Evolutionary conservation across 2,113 vertebrate genomes (phyloP), one percentile per base, ranked within the genome.

Genomic region (Podarcis muralis): DNA sequence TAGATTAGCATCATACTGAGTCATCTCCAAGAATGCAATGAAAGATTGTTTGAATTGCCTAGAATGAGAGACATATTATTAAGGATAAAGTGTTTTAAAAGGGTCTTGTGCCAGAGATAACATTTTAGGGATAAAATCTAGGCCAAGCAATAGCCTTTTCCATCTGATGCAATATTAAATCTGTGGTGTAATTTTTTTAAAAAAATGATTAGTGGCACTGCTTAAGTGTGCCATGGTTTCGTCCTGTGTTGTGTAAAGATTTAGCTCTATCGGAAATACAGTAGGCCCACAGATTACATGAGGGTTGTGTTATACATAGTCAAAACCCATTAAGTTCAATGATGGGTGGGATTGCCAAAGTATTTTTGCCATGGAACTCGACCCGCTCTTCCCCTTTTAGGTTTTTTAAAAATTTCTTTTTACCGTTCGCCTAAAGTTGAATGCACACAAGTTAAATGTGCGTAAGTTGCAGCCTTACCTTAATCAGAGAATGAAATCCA

Each of bases 111-210:
- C 87, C 20, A 89, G 83, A 84, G 80, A 65, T 69, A 0, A 20
- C 57, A 81, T 13, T 53, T 90, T 43, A 89, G 74, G 53, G 27
- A 48, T 23, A 59, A 88, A 77, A 78, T 91, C 90, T 92, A 86
- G 92, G 87, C 84, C 27, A 92, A 87, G 72, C 62, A 89, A 82
- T 92, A 90, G 93, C 53, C 78, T 95, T 94, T 88, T 77, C 13
- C 5, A 76, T 88, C 74, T 84, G n/a, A 66, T 86, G 89, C 85
- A 92, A 94, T 91, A 93, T 85, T 74, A 81, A 72, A 79, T 88
- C 86, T 92, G 87, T 91, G 90, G 93, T 6, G 22, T 87, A 93
- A 92, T 86, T 91, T 85, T 91, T 53, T 9, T 8, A 48, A 90
- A 87, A 88, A 89, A 86, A 72, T 93, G 68, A 88, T 77, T 88